Conservation (phyloP, 2,888 invertebrate species). For the Acrocyrtus sp. region DNA sequence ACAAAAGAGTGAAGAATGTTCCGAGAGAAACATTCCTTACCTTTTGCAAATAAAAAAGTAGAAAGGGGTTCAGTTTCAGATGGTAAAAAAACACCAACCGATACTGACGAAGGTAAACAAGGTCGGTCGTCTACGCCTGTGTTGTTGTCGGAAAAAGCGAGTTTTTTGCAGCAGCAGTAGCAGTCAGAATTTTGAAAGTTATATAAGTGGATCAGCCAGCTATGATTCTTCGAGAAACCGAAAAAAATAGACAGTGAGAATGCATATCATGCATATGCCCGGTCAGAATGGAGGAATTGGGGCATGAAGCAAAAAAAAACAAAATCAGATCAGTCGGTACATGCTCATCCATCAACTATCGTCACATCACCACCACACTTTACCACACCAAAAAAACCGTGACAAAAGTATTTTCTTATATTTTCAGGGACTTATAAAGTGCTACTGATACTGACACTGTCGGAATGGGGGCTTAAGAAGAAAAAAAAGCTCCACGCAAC, state of each 20-base stretch:
- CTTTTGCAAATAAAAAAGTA: too few relatives aligned
- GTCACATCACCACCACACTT: too few relatives aligned
- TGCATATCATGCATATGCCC: too few relatives aligned
- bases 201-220: not conserved
- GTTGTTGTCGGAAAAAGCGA: too few relatives aligned
- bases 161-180: too few relatives aligned
- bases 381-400: constrained; percentile 37
- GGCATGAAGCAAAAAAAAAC: constrained; percentile 29
- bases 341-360: too few relatives aligned
- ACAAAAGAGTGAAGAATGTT: not conserved
- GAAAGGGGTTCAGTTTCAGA: too few relatives aligned
- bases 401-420: constrained; percentile 44
- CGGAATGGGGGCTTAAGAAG: too few relatives aligned
- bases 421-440: constrained; percentile 33
- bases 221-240: not conserved
- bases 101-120: constrained; percentile 10
- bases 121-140: too few relatives aligned
- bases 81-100: too few relatives aligned
- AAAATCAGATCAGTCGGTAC: not conserved
- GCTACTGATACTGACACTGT: not conserved
- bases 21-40: too few relatives aligned
- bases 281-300: constrained; percentile 22
- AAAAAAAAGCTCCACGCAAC: not conserved
- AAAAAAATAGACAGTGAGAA: too few relatives aligned
- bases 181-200: not conserved